These are phyloP conservation scores for Adelosebastes latens DNA, from an alignment of 2,797 vertebrate species.

Conservation along the genomic window DNA sequence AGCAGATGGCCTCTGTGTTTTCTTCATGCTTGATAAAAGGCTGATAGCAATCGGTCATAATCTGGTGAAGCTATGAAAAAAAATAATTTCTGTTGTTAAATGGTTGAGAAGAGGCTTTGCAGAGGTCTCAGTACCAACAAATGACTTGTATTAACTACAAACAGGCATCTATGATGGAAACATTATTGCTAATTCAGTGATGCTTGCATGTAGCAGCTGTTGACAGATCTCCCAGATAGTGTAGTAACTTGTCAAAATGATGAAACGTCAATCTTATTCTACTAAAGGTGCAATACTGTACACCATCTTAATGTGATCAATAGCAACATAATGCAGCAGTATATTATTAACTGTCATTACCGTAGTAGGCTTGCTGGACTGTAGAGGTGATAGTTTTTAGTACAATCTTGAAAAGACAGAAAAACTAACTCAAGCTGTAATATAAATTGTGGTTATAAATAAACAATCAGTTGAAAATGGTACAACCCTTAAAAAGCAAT, in stretches of 20 bases:
- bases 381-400: not conserved
- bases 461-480: not conserved
- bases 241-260: conserved; percentile 13
- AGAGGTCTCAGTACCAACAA: conserved; percentile 11
- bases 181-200: conserved; percentile 52
- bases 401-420: not conserved
- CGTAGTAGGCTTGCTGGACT: not conserved
- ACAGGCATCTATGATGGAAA: conserved; percentile 37
- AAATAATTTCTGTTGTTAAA: conserved; percentile 3
- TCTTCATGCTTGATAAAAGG: conserved; percentile 30
- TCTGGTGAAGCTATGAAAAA: conserved; percentile 14
- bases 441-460: not conserved
- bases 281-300: not conserved
- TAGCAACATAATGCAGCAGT: not conserved
- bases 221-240: conserved; percentile 2
- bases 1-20: not conserved
- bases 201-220: conserved; percentile 39
- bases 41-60: not conserved
- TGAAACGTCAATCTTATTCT: not conserved
- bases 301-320: conserved; percentile 3
- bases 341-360: not conserved
- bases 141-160: conserved; percentile 16
- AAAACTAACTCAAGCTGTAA: not conserved
- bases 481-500: not conserved
- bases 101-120: conserved; percentile 6